These are phyloP conservation scores for Rhodinocichla rosea DNA, from an alignment of 2,113 vertebrate species.

Conservation along the genomic window DNA sequence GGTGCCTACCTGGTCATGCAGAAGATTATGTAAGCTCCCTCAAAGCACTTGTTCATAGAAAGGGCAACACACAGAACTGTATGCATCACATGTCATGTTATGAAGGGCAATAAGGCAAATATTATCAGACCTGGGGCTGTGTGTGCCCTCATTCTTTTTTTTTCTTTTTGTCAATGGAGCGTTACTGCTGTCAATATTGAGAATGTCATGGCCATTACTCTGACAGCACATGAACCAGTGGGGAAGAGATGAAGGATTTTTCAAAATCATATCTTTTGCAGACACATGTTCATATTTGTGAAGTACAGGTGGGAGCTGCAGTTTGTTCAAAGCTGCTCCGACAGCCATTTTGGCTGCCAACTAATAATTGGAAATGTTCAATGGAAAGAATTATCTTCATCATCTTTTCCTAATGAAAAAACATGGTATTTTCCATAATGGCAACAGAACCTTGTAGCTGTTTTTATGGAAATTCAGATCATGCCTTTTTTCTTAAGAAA, in stretches of 20 bases:
- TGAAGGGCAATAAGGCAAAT: constrained; percentile 61
- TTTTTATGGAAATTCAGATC: not conserved
- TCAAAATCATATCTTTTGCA: not conserved
- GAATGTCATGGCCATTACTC: constrained; percentile 70
- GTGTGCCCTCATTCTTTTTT: constrained; percentile 52
- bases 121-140: constrained; percentile 63
- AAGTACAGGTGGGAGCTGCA: not conserved
- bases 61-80: constrained; percentile 62
- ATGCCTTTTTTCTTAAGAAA: not conserved
- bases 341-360: not conserved
- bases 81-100: constrained; percentile 68
- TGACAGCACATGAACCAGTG: constrained; percentile 49
- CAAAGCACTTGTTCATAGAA: constrained; percentile 67
- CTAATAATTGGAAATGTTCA: not conserved
- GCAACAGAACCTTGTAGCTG: not conserved
- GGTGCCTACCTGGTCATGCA: constrained; percentile 65
- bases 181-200: constrained; percentile 62
- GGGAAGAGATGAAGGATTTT: not conserved
- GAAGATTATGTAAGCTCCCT: constrained; percentile 74
- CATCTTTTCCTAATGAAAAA: not conserved
- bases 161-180: constrained; percentile 51
- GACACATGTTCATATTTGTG: not conserved
- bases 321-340: not conserved
- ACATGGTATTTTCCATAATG: not conserved
- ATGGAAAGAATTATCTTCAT: not conserved